phyloP scores from a whole-genome alignment of 2,888 invertebrate species.

The Phasia obesa region DNA sequence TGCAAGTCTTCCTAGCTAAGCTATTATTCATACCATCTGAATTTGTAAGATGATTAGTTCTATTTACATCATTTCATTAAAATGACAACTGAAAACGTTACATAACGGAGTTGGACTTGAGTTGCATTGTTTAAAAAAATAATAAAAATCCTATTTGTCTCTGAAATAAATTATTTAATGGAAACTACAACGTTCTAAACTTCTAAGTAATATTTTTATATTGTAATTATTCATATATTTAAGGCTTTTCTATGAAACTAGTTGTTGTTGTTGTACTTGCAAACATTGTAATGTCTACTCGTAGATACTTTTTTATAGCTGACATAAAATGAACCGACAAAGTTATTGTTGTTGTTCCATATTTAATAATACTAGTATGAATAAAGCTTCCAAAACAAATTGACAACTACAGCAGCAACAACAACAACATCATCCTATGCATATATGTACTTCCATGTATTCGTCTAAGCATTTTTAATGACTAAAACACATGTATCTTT shows the following conservation, averaged over 20 bases:
- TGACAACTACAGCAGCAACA: slow-evolving; percentile 24
- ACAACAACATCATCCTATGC: too few species aligned
- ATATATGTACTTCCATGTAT: slow-evolving; percentile 10
- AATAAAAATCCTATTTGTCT: too few species aligned
- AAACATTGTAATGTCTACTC: slow-evolving; percentile 2
- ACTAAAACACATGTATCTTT: slow-evolving; percentile 6
- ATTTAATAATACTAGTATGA: slow-evolving; percentile 13
- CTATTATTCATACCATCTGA: too few species aligned
- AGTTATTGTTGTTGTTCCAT: slow-evolving; percentile 7
- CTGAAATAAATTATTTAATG: too few species aligned
- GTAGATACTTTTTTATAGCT: not conserved
- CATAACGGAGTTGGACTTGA: too few species aligned
- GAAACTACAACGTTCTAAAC: too few species aligned
- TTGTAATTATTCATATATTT: not conserved
- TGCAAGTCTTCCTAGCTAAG: too few species aligned
- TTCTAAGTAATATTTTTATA: too few species aligned
- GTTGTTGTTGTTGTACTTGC: not conserved
- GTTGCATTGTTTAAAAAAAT: too few species aligned
- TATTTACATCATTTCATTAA: too few species aligned
- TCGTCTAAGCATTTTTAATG: slow-evolving; percentile 1
- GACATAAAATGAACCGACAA: slow-evolving; percentile 28
- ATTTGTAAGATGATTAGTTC: too few species aligned
- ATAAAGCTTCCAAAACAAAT: slow-evolving; percentile 39
- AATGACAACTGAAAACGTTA: too few species aligned
- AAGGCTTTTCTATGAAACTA: slow-evolving; percentile 20